Conservation (phyloP, 2,797 vertebrate genomes). For the Gymnothorax javanicus region DNA sequence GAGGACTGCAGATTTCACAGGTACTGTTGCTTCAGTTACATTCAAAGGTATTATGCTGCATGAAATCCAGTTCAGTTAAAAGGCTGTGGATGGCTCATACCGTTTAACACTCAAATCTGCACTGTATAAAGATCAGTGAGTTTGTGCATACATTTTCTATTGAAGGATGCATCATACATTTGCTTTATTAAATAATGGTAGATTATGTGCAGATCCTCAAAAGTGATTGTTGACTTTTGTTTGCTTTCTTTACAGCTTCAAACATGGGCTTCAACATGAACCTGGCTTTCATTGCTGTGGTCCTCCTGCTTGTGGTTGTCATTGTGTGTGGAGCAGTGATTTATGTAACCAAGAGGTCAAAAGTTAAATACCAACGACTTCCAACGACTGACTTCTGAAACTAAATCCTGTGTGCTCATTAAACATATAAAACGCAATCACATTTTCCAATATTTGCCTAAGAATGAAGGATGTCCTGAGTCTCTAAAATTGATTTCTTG, state of each 20-base stretch:
- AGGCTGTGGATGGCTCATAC: neutral
- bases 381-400: conserved; percentile 28
- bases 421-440: neutral
- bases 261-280: conserved; percentile 55
- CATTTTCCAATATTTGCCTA: neutral
- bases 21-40: neutral
- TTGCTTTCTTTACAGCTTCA: conserved; percentile 42
- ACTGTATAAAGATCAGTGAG: neutral
- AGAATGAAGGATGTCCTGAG: neutral
- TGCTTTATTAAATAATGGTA: neutral
- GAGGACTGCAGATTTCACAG: neutral
- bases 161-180: neutral
- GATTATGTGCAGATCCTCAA: neutral
- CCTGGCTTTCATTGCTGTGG: conserved; percentile 59
- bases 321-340: conserved; percentile 53
- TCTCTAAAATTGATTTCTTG: too few species aligned
- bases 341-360: conserved; percentile 51
- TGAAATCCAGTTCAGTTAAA: neutral
- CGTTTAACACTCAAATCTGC: neutral
- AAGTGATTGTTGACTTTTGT: neutral
- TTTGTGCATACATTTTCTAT: neutral
- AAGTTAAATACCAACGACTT: conserved; percentile 55
- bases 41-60: neutral
- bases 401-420: neutral
- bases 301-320: conserved; percentile 51